Base-by-base conservation (phyloP, 2,113 vertebrate genomes). In the Todiramphus chloris region DNA sequence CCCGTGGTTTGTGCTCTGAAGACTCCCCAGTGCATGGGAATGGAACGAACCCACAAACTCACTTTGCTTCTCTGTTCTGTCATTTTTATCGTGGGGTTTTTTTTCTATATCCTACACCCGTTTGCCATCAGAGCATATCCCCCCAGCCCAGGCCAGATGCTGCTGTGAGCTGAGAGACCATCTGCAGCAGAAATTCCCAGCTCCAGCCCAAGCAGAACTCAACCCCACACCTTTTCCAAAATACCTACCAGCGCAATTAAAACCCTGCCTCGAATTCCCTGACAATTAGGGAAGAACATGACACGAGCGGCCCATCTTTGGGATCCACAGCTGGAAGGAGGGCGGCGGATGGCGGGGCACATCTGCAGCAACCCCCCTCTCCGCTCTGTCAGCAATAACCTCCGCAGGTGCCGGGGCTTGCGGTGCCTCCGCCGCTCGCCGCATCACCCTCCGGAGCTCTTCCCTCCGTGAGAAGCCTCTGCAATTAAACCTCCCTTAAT, bases 401-500 rank as follows among this genome's bases (percentile, higher is more conserved):
- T 67, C 41, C 5, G 7, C 95, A 95, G 94, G 93, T 95, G 91
- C 90, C 19, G 68, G 58, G 51, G 41, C 35, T 10, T 35, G 67
- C 28, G 46, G 31, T 63, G 58, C 55, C 90, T 39, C 68, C 28
- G 0, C 24, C 13, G 3, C 70, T 78, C 16, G 25, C 80, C 25
- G 60, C 51, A 41, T 20, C 44, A 56, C 69, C 48, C 2, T 0
- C 66, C 60, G 83, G 79, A 78, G 18, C 73, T 39, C 60, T 89
- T 82, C 88, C 77, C 86, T 84, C 69, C 18, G 4, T 77, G 67
- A 84, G 83, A 92, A 89, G 60, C 5, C 87, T 70, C 70, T 2
- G 1, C 43, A 89, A 88, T 89, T 59, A 21, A 92, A 84, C 90
- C 69, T 83, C 82, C 27, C 88, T 63, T 84, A 93, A 93, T 90